Base-by-base conservation (phyloP, 2,113 vertebrate genomes). In the Zeus faber region DNA sequence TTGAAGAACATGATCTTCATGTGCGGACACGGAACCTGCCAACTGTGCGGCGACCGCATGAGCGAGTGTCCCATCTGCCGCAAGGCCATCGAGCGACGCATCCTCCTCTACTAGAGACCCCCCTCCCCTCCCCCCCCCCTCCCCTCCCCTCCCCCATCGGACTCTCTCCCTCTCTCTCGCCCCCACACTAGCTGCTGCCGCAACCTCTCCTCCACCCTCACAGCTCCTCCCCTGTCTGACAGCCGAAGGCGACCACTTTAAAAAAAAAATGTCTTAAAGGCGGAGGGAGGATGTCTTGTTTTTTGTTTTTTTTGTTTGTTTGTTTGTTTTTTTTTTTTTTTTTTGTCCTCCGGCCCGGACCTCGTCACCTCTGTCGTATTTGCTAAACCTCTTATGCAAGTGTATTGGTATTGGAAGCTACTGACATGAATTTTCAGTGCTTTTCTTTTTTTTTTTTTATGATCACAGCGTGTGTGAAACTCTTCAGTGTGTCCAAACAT, bases 1-100 rank as follows among this genome's bases (percentile, higher is more conserved):
- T 89, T 99, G 72, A 99, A 99, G 93, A 99, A 99, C 65, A 99
- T 99, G 97, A 99, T 99, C 85, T 99, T 99, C 76, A 95, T 99
- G 82, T 99, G 97, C 60, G 97, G 97, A 72, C 97, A 99, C 0
- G 97, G 97, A 52, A 99, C 97, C 0, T 99, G 97, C 70, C 97
- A 99, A 60, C 93, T 99, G 18, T 99, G 97, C 4, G 97, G 97
- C 51, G 97, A 99, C 86, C 87, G 97, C 49, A 99, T 99, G 97
- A 99, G 96, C 67, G 97, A 99, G 90, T 99, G 97, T 49, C 97
- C 97, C 47, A 99, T 99, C 70, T 99, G 96, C 85, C 95, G 96
- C 81, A 99, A 99, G 83, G 95, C 94, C 50, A 99, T 99, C 33
- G 96, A 99, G 63, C 91, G 95, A 62, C 95, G 96, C 77, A 98